A percentile compares a stretch with the other conserved stretches of the same genome.
phyloP scores from a whole-genome alignment of 2,888 invertebrate species.

The Chrysomela aeneicollis region DNA sequence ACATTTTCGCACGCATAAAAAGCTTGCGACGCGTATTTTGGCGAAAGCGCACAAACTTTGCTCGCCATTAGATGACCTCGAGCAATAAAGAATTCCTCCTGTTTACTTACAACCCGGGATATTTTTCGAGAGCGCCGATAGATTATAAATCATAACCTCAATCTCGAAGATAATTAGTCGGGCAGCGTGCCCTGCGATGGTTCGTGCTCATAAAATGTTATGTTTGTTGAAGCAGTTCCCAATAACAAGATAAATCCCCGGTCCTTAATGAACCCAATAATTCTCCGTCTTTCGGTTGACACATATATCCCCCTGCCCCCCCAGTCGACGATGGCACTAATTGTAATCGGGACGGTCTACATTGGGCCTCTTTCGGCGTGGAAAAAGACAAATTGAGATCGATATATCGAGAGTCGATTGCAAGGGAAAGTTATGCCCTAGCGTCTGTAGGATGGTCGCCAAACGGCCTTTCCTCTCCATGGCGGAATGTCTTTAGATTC shows the following conservation, averaged over 20 bases:
- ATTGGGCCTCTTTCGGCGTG: constrained; percentile 19
- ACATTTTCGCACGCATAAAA: no score
- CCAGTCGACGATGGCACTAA: constrained; percentile 46
- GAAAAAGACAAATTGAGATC: constrained; percentile 22
- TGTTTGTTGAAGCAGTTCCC: constrained; percentile 46
- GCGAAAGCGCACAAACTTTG: no score
- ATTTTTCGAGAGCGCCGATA: neutral
- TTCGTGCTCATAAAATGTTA: constrained; percentile 29
- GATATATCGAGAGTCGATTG: constrained; percentile 15
- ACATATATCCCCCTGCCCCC: constrained; percentile 44
- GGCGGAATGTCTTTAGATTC: neutral
- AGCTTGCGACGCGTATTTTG: no score
- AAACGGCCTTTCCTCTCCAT: neutral
- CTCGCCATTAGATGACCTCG: no score
- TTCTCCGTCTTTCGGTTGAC: constrained; percentile 48
- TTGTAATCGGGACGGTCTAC: constrained; percentile 45
- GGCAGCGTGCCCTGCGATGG: neutral
- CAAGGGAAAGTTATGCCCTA: constrained; percentile 6
- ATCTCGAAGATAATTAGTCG: neutral
- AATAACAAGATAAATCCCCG: constrained; percentile 48
- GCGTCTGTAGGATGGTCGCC: neutral
- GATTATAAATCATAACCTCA: neutral
- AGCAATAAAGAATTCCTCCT: no score
- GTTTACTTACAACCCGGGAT: no score
- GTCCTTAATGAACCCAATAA: constrained; percentile 52